These are phyloP conservation scores for Pandion haliaetus DNA, from an alignment of 2,113 vertebrate genomes.

Conservation along the genomic window DNA sequence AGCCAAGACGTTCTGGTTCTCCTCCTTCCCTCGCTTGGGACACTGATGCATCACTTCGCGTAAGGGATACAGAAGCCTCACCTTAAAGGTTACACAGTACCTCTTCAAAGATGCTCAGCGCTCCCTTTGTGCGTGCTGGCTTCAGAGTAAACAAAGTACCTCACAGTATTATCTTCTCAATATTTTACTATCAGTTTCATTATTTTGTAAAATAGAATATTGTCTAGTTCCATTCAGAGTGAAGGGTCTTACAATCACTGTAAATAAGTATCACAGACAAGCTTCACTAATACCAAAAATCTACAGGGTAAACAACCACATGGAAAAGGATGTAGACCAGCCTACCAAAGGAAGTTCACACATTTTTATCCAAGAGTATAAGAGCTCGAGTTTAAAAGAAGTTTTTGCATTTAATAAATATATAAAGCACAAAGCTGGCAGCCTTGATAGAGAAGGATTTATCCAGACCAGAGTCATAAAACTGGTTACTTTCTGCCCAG, in stretches of 20 bases:
- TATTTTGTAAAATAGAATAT: not conserved
- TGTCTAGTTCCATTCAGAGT: not conserved
- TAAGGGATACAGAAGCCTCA: too few relatives aligned
- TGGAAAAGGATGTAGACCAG: not conserved
- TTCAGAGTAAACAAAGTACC: not conserved
- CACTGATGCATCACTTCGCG: rapidly evolving
- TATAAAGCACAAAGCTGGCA: not conserved
- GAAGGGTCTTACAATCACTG: not conserved
- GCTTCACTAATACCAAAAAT: not conserved
- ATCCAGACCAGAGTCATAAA: not conserved
- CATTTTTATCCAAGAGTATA: not conserved
- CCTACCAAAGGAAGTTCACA: not conserved
- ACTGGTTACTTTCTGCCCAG: not conserved
- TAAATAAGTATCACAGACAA: not conserved
- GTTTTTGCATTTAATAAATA: not conserved
- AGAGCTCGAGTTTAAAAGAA: not conserved
- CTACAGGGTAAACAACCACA: not conserved
- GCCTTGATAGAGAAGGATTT: not conserved
- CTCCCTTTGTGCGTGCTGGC: not conserved
- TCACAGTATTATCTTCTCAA: not conserved
- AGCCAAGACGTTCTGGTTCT: not conserved
- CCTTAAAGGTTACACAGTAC: not conserved
- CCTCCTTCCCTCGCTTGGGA: not conserved
- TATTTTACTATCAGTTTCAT: not conserved
- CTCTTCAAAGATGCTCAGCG: not conserved